Evolutionary conservation across 2,888 invertebrate genomes (phyloP), one percentile per base, ranked within the genome.

Genomic region (Cryptocephalus primarius): DNA sequence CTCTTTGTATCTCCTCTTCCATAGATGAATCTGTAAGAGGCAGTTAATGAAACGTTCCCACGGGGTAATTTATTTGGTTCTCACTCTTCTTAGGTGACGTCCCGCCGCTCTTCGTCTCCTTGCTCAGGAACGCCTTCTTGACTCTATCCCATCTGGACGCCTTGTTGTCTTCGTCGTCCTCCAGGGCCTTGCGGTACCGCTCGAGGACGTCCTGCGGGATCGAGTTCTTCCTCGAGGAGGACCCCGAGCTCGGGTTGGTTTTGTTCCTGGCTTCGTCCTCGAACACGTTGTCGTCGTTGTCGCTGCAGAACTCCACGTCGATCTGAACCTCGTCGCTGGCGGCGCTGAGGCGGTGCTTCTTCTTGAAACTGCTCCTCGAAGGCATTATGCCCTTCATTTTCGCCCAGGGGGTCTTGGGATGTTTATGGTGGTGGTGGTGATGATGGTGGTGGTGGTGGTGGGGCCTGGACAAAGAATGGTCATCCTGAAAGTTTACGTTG

Each of bases 311-410:
- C 40, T 63, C 62, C 9, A 62, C 62, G 34, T 68, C 67, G 11
- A 65, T 60, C 52, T 65, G 64, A 14, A 62, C 61, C 46, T 69
- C 68, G 40, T 68, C 69, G 52, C 66, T 67, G 36, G 64, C 65
- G 8, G 60, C 60, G 44, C 66, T 67, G 12, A 68, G 54, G 32
- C 68, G 54, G 49, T 65, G 62, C 45, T 75, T 71, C 68, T 80
- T 79, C 47, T 80, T 75, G 12, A 82, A 80, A 53, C 82, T 83
- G 50, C 79, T 75, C 44, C 80, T 75, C 0, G 83, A 82, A 61
- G 84, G 82, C 51, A 86, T 83, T 47, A 86, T 85, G 59, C 83
- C 83, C 52, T 84, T 80, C 73, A 87, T 83, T 67, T 84, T 83
- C 1, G 81, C 80, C 85, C 86, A 86, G 0, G 85, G 80, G n/a